Percentiles rank a stretch among this genome's conserved stretches.
Conservation (phyloP, 1,140 invertebrate species). For the Polyergus mexicanus region DNA sequence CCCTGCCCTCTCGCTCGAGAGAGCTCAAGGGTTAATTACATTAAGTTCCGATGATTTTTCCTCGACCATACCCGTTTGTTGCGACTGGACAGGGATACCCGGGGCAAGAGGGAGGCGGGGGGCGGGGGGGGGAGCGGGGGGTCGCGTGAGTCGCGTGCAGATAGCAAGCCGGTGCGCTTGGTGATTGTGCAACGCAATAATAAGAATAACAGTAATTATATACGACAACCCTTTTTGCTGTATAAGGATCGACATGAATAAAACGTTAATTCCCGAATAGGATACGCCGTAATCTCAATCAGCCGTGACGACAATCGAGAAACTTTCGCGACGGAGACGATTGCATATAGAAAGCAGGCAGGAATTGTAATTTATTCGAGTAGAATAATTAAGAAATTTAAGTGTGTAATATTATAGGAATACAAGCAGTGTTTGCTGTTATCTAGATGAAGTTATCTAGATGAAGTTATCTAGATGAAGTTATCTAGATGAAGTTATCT, state of each 20-base stretch:
- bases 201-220: conserved; percentile 64
- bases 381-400: conserved; percentile 9
- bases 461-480: no score
- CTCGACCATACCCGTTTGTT: conserved; percentile 38
- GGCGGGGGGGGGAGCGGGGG: conserved; percentile 18
- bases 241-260: conserved; percentile 23
- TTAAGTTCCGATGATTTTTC: conserved; percentile 72
- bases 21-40: conserved; percentile 72
- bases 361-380: neutral
- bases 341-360: neutral
- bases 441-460: no score
- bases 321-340: conserved; percentile 1
- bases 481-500: no score
- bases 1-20: conserved; percentile 50
- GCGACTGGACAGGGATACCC: conserved; percentile 6
- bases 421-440: no score
- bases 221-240: conserved; percentile 44
- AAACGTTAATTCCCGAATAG: neutral
- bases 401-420: no score
- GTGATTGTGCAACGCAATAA: conserved; percentile 63
- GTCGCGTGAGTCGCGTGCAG: conserved; percentile 57
- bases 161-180: conserved; percentile 50
- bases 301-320: neutral
- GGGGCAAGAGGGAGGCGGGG: conserved; percentile 10
- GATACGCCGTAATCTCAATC: conserved; percentile 39